Percentiles rank a stretch among this genome's conserved stretches.
These are phyloP conservation scores for Nemotelus nigrinus DNA, from an alignment of 2,888 invertebrate species.

Conservation along the genomic window DNA sequence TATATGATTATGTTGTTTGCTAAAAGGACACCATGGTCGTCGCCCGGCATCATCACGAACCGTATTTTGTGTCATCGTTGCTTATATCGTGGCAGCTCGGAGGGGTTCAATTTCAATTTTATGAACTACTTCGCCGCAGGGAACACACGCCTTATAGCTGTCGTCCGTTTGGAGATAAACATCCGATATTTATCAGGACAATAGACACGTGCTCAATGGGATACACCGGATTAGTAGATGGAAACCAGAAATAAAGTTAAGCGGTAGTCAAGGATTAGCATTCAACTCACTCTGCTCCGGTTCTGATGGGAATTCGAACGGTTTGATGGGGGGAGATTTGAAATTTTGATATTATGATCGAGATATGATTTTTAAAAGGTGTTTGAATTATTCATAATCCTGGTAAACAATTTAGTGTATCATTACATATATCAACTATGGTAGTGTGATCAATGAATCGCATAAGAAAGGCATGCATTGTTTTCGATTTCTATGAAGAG, in stretches of 20 bases:
- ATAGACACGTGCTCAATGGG: constrained; percentile 59
- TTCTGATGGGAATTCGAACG: constrained; percentile 51
- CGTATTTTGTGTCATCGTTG: constrained; percentile 35
- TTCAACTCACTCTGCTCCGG: constrained; percentile 14
- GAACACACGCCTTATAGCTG: constrained; percentile 49
- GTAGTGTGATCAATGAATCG: too few species aligned
- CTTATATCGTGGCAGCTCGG: constrained; percentile 1
- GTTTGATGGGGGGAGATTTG: neutral
- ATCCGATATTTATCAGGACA: constrained; percentile 53
- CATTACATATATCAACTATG: too few species aligned
- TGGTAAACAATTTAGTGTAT: neutral
- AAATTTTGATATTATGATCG: neutral
- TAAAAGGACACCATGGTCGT: constrained; percentile 30
- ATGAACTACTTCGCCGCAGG: constrained; percentile 51
- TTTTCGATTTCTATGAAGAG: too few species aligned
- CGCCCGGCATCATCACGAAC: neutral
- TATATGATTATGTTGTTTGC: constrained; percentile 41
- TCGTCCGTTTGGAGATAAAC: constrained; percentile 48
- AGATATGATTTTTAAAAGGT: constrained; percentile 28
- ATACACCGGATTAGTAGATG: constrained; percentile 53
- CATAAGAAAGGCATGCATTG: too few species aligned
- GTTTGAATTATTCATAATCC: constrained; percentile 16
- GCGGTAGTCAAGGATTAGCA: constrained; percentile 60
- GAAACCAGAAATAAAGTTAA: constrained; percentile 60
- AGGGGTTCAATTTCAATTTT: constrained; percentile 49